Conservation (phyloP, 2,888 invertebrate genomes). For the Trissoscelio sp. region DNA sequence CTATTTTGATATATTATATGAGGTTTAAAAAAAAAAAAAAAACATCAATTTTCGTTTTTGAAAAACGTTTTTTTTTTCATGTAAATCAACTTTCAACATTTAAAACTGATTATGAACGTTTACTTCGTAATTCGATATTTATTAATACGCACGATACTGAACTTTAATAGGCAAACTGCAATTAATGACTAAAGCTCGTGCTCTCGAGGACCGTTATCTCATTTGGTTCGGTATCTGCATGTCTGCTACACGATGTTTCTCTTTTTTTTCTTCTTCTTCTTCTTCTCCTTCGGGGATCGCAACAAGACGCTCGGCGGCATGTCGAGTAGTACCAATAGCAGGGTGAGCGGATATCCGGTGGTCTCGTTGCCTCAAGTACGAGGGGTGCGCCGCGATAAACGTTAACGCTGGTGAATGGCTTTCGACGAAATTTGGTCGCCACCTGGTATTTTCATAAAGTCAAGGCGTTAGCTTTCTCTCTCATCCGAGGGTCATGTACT, state of each 20-base stretch:
- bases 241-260: conserved; percentile 66
- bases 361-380: conserved; percentile 61
- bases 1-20: too few species aligned
- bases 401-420: conserved; percentile 57
- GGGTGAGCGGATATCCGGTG: conserved; percentile 82
- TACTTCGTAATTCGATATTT: conserved; percentile 43
- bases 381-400: conserved; percentile 69
- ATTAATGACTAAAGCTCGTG: conserved; percentile 60
- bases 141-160: conserved; percentile 26
- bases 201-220: conserved; percentile 66
- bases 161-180: conserved; percentile 31
- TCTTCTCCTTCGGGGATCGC: conserved; percentile 48
- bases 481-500: conserved; percentile 45
- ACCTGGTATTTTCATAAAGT: conserved; percentile 73
- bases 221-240: conserved; percentile 68
- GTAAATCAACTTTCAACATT: too few species aligned
- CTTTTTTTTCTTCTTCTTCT: conserved; percentile 4
- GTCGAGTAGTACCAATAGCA: conserved; percentile 66
- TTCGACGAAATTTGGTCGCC: conserved; percentile 72
- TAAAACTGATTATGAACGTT: too few species aligned
- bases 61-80: too few species aligned
- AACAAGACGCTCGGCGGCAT: conserved; percentile 59
- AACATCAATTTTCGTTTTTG: too few species aligned
- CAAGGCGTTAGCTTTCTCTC: conserved; percentile 65
- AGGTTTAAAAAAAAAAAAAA: too few species aligned